Conservation (phyloP, 2,797 vertebrate genomes). For the Acipenser transmontanus region DNA sequence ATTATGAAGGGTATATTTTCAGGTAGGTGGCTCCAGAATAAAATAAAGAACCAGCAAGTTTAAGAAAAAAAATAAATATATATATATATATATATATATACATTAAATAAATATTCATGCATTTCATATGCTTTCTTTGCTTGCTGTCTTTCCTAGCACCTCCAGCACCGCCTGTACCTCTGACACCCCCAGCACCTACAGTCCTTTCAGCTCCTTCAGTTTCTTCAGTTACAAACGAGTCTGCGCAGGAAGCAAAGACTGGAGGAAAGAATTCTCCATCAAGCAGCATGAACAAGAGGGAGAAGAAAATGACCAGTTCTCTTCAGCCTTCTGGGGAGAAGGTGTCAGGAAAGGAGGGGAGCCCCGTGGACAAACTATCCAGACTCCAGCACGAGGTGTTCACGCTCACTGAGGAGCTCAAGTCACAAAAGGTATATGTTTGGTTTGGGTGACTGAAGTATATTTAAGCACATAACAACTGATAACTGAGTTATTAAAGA, state of each 20-base stretch:
- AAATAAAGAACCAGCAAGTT: too few species aligned
- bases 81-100: too few species aligned
- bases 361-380: slow-evolving; percentile 40
- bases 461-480: too few species aligned
- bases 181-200: background rate
- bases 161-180: too few species aligned
- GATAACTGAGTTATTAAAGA: background rate
- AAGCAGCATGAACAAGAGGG: slow-evolving; percentile 33
- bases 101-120: too few species aligned
- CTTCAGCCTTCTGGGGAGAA: slow-evolving; percentile 33
- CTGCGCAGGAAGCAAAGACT: background rate
- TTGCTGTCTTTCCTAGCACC: too few species aligned
- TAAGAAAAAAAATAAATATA: too few species aligned
- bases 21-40: too few species aligned
- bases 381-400: slow-evolving; percentile 71
- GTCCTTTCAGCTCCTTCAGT: slow-evolving; percentile 12
- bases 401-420: slow-evolving; percentile 70
- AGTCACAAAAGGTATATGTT: slow-evolving; percentile 78
- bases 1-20: too few species aligned
- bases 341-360: slow-evolving; percentile 30
- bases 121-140: too few species aligned
- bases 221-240: slow-evolving; percentile 15
- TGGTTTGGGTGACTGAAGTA: background rate
- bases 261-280: slow-evolving; percentile 13
- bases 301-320: slow-evolving; percentile 46